phyloP scores from a whole-genome alignment of 2,888 invertebrate species.

The Plemyria rubiginata region DNA sequence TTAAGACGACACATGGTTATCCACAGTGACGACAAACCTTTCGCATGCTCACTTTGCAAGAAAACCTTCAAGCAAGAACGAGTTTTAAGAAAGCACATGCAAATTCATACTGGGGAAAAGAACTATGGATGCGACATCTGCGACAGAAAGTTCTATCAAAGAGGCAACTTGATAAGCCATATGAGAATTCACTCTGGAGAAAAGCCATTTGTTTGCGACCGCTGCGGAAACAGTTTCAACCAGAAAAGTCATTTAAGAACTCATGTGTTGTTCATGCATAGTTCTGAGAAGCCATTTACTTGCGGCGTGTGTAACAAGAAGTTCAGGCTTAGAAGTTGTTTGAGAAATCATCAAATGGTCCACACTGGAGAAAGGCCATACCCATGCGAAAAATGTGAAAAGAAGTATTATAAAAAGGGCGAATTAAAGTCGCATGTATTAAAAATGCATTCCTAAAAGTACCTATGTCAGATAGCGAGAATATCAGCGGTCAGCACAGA shows the following conservation, averaged over 20 bases:
- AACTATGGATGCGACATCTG: constrained; percentile 10
- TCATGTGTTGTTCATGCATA: constrained; percentile 39
- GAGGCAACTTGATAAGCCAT: constrained; percentile 19
- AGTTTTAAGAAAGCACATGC: constrained; percentile 21
- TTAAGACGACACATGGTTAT: constrained; percentile 13
- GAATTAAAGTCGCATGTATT: constrained; percentile 17
- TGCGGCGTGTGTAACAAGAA: constrained; percentile 13
- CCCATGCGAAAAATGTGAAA: constrained; percentile 18
- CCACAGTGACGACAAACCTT: constrained; percentile 25
- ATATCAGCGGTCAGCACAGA: background rate
- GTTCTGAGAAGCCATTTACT: constrained; percentile 20
- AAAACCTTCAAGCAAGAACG: constrained; percentile 23
- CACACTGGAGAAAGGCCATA: constrained; percentile 18
- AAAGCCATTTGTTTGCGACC: constrained; percentile 25
- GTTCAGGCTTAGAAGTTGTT: constrained; percentile 31
- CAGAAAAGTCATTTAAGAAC: constrained; percentile 25
- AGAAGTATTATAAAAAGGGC: constrained; percentile 19
- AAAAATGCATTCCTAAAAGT: constrained; percentile 20
- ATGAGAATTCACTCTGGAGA: constrained; percentile 17
- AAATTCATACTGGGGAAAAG: constrained; percentile 22
- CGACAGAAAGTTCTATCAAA: constrained; percentile 18
- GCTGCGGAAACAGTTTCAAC: constrained; percentile 24
- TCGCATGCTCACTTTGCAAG: constrained; percentile 17
- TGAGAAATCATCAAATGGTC: constrained; percentile 21
- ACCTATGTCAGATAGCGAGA: background rate